A percentile compares a stretch with the other conserved stretches of the same genome.
phyloP scores from a whole-genome alignment of 2,888 invertebrate genomes.

The Leuctra nigra region DNA sequence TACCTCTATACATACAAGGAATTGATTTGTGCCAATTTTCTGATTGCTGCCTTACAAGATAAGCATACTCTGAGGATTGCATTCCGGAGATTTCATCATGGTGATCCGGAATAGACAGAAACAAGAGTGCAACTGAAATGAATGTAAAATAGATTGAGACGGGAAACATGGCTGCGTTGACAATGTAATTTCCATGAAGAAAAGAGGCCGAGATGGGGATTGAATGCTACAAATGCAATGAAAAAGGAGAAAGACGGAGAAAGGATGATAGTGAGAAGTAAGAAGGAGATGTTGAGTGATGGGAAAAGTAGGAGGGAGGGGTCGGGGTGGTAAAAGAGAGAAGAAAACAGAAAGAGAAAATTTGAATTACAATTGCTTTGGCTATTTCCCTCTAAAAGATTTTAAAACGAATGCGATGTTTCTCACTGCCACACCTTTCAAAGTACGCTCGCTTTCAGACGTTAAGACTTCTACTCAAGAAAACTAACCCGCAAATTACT shows the following conservation, averaged over 20 bases:
- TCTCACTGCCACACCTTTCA: neutral
- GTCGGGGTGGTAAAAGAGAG: too few relatives aligned
- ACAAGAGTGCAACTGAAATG: neutral
- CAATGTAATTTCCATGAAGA: constrained; percentile 17
- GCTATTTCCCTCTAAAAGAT: constrained; percentile 8
- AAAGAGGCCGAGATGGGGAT: neutral
- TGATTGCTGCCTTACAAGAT: too few relatives aligned
- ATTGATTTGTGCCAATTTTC: too few relatives aligned
- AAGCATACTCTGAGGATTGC: too few relatives aligned
- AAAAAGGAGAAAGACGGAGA: constrained; percentile 1
- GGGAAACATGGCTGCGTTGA: constrained; percentile 3
- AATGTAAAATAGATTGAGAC: constrained; percentile 8
- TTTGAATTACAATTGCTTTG: constrained; percentile 12
- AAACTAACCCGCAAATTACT: neutral
- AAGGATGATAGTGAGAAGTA: constrained; percentile 14
- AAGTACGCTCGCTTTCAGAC: neutral
- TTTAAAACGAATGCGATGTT: constrained; percentile 10
- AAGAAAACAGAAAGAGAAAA: constrained; percentile 5
- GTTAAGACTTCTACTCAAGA: neutral
- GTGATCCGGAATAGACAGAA: too few relatives aligned
- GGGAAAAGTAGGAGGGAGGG: too few relatives aligned
- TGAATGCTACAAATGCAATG: constrained; percentile 14
- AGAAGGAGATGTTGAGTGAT: neutral
- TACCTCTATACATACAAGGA: too few relatives aligned
- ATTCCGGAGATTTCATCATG: too few relatives aligned